These are phyloP conservation scores for Denticeps clupeoides DNA, from an alignment of 2,797 vertebrate genomes.

Conservation along the genomic window DNA sequence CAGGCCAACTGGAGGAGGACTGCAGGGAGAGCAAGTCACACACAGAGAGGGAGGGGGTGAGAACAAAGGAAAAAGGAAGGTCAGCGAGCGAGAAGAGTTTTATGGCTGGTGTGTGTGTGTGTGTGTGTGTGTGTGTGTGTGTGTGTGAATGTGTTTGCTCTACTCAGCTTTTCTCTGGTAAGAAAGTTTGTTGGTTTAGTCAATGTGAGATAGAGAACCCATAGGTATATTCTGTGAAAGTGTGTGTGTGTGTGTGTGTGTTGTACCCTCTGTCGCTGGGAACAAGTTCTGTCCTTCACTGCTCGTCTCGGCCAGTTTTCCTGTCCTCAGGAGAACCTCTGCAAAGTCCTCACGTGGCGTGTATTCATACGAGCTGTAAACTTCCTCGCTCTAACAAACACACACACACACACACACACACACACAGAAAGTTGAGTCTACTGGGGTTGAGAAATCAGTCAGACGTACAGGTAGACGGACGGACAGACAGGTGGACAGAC, in stretches of 20 bases:
- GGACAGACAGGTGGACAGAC: too few species aligned
- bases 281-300: conserved; percentile 68
- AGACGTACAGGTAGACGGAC: too few species aligned
- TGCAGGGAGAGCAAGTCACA: conserved; percentile 29
- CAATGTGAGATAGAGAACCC: too few species aligned
- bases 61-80: conserved; percentile 6
- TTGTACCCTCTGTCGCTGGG: conserved; percentile 82
- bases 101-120: neutral
- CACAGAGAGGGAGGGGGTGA: neutral
- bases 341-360: conserved; percentile 73
- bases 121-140: too few species aligned
- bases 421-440: too few species aligned
- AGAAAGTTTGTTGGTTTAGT: too few species aligned
- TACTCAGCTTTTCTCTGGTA: too few species aligned
- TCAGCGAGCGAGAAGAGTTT: conserved; percentile 9
- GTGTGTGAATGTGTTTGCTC: conserved; percentile 6
- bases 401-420: neutral
- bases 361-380: conserved; percentile 57
- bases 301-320: conserved; percentile 76
- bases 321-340: conserved; percentile 80
- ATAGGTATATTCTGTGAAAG: conserved; percentile 1
- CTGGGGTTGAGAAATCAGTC: too few species aligned
- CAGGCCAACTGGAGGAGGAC: conserved; percentile 85
- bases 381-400: conserved; percentile 57
- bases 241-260: neutral